These are phyloP conservation scores for Melanotaenia boesemani DNA, from an alignment of 2,797 vertebrate species.

Conservation along the genomic window DNA sequence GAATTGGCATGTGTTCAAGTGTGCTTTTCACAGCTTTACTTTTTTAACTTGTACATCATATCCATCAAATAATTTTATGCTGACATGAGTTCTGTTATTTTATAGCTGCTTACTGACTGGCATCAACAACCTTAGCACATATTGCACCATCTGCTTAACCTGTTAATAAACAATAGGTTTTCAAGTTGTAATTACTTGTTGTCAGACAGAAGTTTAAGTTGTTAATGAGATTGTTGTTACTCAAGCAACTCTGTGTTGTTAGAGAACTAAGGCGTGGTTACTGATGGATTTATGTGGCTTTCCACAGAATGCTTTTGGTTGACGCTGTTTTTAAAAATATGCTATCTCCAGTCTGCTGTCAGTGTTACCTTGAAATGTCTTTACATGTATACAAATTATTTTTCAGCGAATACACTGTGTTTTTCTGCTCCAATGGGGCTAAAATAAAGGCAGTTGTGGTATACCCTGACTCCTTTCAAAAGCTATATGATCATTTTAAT, in stretches of 20 bases:
- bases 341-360: neutral
- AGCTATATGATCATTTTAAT: neutral
- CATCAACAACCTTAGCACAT: neutral
- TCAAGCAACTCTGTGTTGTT: neutral
- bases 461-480: neutral
- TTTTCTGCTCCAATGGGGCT: neutral
- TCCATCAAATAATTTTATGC: neutral
- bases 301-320: neutral
- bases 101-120: conserved; percentile 11
- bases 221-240: conserved; percentile 4
- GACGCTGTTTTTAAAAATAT: neutral
- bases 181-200: conserved; percentile 19
- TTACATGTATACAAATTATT: neutral
- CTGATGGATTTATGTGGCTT: neutral
- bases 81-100: conserved; percentile 20
- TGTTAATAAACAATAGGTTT: conserved; percentile 5
- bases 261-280: neutral
- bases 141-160: neutral
- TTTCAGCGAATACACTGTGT: neutral
- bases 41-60: neutral
- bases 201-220: conserved; percentile 16
- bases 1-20: neutral
- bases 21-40: neutral
- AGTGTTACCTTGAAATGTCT: neutral
- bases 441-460: neutral